phyloP scores from a whole-genome alignment of 2,113 vertebrate genomes.

The Tapirus terrestris region DNA sequence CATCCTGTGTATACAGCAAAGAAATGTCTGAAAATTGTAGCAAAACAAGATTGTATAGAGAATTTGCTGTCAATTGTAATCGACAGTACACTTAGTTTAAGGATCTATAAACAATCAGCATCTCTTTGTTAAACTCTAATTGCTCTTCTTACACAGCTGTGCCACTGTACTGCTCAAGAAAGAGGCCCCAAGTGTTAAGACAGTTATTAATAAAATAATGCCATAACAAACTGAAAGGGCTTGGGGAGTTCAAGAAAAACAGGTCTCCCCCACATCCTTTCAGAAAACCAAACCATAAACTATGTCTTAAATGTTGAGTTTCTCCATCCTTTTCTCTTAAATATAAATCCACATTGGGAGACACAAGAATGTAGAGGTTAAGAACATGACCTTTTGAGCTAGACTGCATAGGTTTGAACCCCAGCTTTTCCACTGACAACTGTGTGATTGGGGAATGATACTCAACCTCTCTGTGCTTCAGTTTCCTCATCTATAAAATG shows the following conservation, averaged over 20 bases:
- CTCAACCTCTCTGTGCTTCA: background rate
- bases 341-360: background rate
- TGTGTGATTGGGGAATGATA: background rate
- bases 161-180: conserved; percentile 79
- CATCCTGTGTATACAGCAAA: background rate
- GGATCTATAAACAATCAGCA: conserved; percentile 85
- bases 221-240: conserved; percentile 50
- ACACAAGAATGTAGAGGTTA: background rate
- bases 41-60: conserved; percentile 43
- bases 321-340: conserved; percentile 8
- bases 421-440: background rate
- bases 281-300: conserved; percentile 37
- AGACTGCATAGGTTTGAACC: background rate
- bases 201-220: conserved; percentile 75
- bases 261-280: background rate
- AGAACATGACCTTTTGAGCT: background rate
- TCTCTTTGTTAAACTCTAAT: conserved; percentile 86
- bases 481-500: background rate
- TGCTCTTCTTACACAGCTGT: conserved; percentile 86
- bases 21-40: conserved; percentile 51
- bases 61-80: conserved; percentile 35
- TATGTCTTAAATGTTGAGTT: conserved; percentile 13
- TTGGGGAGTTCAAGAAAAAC: conserved; percentile 55
- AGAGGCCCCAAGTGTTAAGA: conserved; percentile 65
- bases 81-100: conserved; percentile 17